These are phyloP conservation scores for Hylomyscus alleni DNA, from an alignment of 2,797 vertebrate species.

Conservation along the genomic window DNA sequence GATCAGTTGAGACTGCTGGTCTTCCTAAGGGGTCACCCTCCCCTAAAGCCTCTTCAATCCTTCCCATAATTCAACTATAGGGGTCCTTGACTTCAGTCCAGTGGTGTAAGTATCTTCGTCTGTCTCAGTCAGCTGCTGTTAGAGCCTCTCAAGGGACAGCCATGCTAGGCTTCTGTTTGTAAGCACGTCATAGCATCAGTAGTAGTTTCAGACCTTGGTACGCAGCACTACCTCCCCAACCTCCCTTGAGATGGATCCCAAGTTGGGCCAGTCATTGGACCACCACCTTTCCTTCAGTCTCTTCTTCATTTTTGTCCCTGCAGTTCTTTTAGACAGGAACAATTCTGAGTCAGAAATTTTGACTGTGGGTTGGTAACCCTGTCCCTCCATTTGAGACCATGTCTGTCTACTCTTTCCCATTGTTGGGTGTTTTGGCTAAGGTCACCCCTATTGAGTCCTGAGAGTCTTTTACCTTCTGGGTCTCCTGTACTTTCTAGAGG, in stretches of 20 bases:
- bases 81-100: neutral
- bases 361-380: neutral
- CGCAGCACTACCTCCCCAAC: fast-evolving
- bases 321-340: neutral
- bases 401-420: neutral
- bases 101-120: neutral
- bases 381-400: neutral
- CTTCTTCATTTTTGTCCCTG: neutral
- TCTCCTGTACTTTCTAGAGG: neutral
- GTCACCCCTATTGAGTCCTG: neutral
- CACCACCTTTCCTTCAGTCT: neutral
- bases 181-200: neutral
- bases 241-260: neutral
- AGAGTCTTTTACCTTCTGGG: neutral
- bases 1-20: neutral
- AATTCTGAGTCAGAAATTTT: neutral
- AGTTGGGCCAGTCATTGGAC: neutral
- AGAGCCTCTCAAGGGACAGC: neutral
- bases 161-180: neutral
- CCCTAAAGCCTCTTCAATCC: neutral
- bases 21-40: neutral
- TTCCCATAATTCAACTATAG: neutral
- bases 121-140: neutral
- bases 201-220: neutral
- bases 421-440: neutral